phyloP scores from a whole-genome alignment of 2,888 invertebrate species.

The Vanessa cardui region DNA sequence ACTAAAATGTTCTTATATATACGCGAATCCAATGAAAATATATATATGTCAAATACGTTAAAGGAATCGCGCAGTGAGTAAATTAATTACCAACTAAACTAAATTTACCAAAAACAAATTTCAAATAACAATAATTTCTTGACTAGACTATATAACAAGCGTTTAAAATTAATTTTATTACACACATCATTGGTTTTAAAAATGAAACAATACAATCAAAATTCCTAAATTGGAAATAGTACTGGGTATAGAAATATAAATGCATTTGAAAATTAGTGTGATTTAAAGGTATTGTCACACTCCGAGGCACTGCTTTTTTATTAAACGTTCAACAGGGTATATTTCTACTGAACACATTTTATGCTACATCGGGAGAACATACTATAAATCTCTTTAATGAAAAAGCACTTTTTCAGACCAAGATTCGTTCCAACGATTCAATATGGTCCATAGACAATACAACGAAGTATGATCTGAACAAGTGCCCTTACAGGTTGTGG shows the following conservation, averaged over 20 bases:
- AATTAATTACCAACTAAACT: conserved; percentile 38
- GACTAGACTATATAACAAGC: conserved; percentile 50
- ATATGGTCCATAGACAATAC: conserved; percentile 22
- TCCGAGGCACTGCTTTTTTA: conserved; percentile 70
- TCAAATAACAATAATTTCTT: conserved; percentile 34
- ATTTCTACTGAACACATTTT: conserved; percentile 69
- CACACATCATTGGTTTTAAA: conserved; percentile 23
- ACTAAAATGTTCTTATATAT: conserved; percentile 43
- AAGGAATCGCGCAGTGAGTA: conserved; percentile 31
- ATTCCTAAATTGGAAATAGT: conserved; percentile 19
- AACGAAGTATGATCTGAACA: conserved; percentile 58
- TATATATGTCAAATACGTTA: conserved; percentile 13
- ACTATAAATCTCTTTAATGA: conserved; percentile 44
- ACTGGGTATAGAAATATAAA: conserved; percentile 23
- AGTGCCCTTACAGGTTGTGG: conserved; percentile 67
- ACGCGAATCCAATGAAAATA: conserved; percentile 35
- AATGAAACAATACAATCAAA: conserved; percentile 12
- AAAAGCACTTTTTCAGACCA: conserved; percentile 75
- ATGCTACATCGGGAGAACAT: conserved; percentile 34
- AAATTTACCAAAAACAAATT: conserved; percentile 34
- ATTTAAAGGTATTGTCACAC: conserved; percentile 73
- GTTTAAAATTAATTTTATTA: conserved; percentile 18
- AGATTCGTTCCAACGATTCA: neutral
- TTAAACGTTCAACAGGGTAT: conserved; percentile 60
- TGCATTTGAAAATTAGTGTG: conserved; percentile 49